These are phyloP conservation scores for Yoshiicerus persimilis DNA, from an alignment of 1,140 invertebrate genomes.

Conservation along the genomic window DNA sequence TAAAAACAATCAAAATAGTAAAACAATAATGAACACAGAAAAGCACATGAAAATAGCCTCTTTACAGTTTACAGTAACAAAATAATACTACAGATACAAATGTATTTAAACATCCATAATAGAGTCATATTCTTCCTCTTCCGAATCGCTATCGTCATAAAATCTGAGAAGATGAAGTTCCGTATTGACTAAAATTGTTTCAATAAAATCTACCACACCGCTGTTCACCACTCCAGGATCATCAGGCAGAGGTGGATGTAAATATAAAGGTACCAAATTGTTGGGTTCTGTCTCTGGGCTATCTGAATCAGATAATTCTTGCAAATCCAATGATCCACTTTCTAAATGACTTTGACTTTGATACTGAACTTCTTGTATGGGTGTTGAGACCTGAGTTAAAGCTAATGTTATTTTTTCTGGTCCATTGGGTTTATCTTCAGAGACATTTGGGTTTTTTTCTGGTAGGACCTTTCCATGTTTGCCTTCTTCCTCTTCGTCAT, in stretches of 20 bases:
- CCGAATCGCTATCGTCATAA: not conserved
- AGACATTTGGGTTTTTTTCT: not conserved
- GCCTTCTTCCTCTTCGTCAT: constrained; percentile 36
- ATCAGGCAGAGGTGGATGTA: not conserved
- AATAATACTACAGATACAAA: not conserved
- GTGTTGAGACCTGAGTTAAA: not conserved
- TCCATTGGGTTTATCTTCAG: not conserved
- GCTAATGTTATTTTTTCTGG: not conserved
- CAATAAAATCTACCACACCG: not conserved
- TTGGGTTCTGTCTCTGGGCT: no score
- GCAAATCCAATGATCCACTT: not conserved
- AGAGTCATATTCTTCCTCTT: not conserved
- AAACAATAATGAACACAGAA: constrained; percentile 10
- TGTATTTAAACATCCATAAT: not conserved
- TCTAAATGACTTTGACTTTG: not conserved
- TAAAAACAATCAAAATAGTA: not conserved
- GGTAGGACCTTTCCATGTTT: not conserved
- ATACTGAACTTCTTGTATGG: not conserved
- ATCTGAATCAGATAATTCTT: not conserved
- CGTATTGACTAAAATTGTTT: not conserved
- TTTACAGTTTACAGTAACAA: not conserved
- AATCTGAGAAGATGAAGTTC: not conserved
- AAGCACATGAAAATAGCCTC: constrained; percentile 16
- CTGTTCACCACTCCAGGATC: not conserved
- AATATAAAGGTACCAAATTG: not conserved